These are phyloP conservation scores for Halcyon leucocephala DNA, from an alignment of 2,797 vertebrate species.

Conservation along the genomic window DNA sequence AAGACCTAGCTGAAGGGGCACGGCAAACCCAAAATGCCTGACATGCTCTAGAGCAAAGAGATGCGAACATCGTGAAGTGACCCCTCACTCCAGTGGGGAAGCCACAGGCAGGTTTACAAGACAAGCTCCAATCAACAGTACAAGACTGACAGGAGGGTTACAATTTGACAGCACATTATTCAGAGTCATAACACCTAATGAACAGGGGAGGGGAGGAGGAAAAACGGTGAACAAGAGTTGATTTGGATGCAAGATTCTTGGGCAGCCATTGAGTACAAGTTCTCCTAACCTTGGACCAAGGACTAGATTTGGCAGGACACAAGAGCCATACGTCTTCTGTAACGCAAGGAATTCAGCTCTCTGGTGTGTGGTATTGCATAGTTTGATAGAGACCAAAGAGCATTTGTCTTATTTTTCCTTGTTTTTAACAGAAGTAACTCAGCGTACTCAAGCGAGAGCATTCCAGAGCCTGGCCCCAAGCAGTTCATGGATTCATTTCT, in stretches of 20 bases:
- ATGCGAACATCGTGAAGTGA: rapidly evolving
- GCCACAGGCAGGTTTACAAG: background rate
- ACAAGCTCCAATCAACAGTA: background rate
- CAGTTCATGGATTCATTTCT: background rate
- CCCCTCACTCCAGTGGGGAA: rapidly evolving
- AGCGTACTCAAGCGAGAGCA: background rate
- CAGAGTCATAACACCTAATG: background rate
- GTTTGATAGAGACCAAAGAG: conserved; percentile 42
- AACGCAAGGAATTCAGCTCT: conserved; percentile 19
- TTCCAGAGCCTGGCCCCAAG: background rate
- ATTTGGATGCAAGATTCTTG: background rate
- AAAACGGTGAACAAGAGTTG: background rate
- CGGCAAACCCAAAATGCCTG: background rate
- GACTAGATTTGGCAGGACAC: conserved; percentile 51
- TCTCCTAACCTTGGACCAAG: conserved; percentile 59
- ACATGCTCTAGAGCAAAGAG: background rate
- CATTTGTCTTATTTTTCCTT: background rate
- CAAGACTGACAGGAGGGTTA: background rate
- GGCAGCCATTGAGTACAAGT: conserved; percentile 12
- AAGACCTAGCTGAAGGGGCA: background rate
- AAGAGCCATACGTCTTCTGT: background rate
- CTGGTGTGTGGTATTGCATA: conserved; percentile 39
- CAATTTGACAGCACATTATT: background rate
- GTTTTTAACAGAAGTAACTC: background rate
- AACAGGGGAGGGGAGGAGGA: background rate